Evolutionary conservation across 2,113 vertebrate species (phyloP).

Genomic region (Spilogale gracilis): DNA sequence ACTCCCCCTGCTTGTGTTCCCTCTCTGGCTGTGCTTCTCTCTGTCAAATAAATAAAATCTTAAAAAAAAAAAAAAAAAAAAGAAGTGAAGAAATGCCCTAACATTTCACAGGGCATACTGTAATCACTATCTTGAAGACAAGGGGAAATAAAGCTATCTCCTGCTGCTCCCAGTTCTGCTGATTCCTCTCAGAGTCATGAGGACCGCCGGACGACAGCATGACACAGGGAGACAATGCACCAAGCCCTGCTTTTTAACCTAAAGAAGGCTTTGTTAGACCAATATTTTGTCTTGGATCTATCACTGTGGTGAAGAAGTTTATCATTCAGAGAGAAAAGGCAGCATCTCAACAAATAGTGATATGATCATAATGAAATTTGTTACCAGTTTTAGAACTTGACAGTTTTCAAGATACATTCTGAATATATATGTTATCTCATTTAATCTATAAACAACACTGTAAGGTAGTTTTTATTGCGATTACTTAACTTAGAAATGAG

Average conservation of each 20-base stretch:
- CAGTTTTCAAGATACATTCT: constrained; percentile 14
- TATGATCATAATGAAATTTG: background rate
- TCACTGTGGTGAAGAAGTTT: background rate
- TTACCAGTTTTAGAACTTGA: background rate
- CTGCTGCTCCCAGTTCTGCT: background rate
- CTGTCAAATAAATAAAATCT: no score
- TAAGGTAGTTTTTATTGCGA: background rate
- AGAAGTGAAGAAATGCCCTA: constrained; percentile 35
- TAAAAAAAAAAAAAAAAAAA: no score
- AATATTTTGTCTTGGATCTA: constrained; percentile 27
- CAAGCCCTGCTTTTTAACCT: background rate
- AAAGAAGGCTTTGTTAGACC: background rate
- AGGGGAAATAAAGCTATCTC: background rate
- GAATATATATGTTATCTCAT: background rate
- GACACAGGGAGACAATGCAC: background rate
- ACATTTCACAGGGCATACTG: background rate
- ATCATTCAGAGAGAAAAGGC: constrained; percentile 27
- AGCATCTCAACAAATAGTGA: background rate
- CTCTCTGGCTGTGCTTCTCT: no score
- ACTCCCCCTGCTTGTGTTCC: no score
- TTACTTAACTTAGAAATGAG: background rate
- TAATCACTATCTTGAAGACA: background rate
- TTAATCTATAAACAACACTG: background rate
- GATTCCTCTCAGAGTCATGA: background rate
- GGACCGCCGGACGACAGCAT: background rate